phyloP scores from a whole-genome alignment of 2,113 vertebrate genomes.

The Neogale vison region DNA sequence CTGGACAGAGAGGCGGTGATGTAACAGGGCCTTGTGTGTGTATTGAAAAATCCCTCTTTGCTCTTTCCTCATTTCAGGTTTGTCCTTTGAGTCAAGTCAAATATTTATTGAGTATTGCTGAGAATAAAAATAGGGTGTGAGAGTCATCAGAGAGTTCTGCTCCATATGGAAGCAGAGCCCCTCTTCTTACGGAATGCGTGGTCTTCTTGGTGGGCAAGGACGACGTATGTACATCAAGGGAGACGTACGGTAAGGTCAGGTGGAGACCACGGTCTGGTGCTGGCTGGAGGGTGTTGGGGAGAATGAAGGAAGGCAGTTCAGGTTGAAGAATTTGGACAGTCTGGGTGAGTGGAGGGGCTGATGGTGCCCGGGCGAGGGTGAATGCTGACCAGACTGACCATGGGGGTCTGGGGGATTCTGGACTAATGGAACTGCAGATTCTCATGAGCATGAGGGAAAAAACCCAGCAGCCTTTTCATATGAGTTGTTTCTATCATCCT shows the following conservation, averaged over 20 bases:
- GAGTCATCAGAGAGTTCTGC: neutral
- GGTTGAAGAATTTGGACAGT: neutral
- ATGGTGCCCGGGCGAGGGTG: neutral
- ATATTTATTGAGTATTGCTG: slow-evolving; percentile 65
- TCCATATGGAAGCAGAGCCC: neutral
- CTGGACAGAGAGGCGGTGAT: slow-evolving; percentile 55
- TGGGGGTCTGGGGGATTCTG: neutral
- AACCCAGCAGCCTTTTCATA: neutral
- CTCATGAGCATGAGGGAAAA: neutral
- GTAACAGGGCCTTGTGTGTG: slow-evolving; percentile 60
- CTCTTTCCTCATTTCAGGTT: slow-evolving; percentile 70
- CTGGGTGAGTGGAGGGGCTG: neutral
- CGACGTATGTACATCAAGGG: neutral
- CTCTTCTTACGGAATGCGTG: neutral
- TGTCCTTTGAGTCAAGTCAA: slow-evolving; percentile 73
- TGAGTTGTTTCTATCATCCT: neutral
- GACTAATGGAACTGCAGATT: neutral
- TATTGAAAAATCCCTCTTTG: slow-evolving; percentile 71
- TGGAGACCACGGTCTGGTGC: neutral
- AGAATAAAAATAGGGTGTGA: slow-evolving; percentile 44
- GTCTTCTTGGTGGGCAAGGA: neutral
- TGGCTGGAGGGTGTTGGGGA: neutral
- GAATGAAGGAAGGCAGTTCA: neutral
- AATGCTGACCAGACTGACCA: neutral
- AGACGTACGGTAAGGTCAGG: neutral